Conservation (phyloP, 2,888 invertebrate species). For the Tiliacea citrago region DNA sequence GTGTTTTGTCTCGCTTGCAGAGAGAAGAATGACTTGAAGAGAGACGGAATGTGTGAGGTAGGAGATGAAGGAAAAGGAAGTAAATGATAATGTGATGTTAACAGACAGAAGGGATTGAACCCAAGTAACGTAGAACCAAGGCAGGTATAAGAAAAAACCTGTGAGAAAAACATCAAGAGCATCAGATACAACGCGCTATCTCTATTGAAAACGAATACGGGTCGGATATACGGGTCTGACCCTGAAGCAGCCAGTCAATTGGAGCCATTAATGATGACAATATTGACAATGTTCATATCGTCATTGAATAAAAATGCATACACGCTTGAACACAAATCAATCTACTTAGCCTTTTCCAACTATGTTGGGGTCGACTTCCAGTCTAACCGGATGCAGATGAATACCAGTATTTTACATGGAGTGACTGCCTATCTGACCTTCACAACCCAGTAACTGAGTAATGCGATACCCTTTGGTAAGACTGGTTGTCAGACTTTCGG, state of each 20-base stretch:
- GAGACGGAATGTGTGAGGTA: too few species aligned
- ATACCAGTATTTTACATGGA: too few species aligned
- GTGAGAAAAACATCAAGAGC: neutral
- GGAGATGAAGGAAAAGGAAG: neutral
- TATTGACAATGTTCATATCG: neutral
- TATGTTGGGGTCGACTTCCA: too few species aligned
- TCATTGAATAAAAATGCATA: conserved; percentile 29
- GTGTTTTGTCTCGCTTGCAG: too few species aligned
- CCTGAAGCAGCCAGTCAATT: conserved; percentile 13
- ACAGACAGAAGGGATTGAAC: accelerated
- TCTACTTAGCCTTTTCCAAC: too few species aligned
- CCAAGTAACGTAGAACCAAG: neutral
- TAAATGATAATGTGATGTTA: neutral
- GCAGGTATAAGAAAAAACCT: neutral
- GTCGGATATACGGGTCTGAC: conserved; percentile 7
- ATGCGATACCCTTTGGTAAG: too few species aligned
- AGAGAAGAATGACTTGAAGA: too few species aligned
- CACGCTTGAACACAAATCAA: conserved; percentile 18
- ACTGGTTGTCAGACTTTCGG: too few species aligned
- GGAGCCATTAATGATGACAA: neutral
- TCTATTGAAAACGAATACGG: neutral
- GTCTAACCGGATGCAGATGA: too few species aligned
- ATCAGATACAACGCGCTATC: neutral
- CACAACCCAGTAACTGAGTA: too few species aligned
- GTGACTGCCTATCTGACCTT: too few species aligned